phyloP scores from a whole-genome alignment of 2,888 invertebrate genomes.

The Hydropsyche betteni region DNA sequence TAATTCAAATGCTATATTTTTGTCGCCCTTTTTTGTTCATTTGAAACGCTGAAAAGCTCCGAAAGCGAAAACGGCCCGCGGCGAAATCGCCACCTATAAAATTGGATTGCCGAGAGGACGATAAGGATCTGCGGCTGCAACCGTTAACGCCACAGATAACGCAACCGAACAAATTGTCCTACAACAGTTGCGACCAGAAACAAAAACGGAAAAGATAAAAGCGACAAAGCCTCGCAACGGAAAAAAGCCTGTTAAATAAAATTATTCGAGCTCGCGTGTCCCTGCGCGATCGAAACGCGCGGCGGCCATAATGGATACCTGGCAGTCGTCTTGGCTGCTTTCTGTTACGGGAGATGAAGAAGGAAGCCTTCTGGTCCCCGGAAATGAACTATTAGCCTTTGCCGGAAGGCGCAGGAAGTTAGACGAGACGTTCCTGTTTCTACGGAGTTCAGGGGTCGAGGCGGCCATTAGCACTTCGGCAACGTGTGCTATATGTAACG shows the following conservation, averaged over 20 bases:
- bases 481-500: too few species aligned
- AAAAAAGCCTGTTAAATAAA: too few species aligned
- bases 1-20: too few species aligned
- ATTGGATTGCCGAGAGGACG: constrained; percentile 19
- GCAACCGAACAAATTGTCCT: background rate
- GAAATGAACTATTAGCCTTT: constrained; percentile 49
- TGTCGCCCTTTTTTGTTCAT: too few species aligned
- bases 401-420: constrained; percentile 44
- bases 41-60: too few species aligned
- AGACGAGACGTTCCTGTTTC: constrained; percentile 39
- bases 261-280: too few species aligned
- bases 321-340: background rate
- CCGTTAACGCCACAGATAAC: constrained; percentile 20
- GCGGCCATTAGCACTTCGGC: constrained; percentile 25
- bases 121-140: constrained; percentile 16
- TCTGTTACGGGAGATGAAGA: constrained; percentile 13
- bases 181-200: too few species aligned
- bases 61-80: constrained; percentile 9
- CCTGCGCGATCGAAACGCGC: too few species aligned
- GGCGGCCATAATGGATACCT: constrained; percentile 33
- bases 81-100: constrained; percentile 28
- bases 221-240: too few species aligned
- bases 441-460: background rate
- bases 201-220: too few species aligned
- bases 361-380: constrained; percentile 41